phyloP scores from a whole-genome alignment of 2,113 vertebrate species.

The Oxygymnocypris stewartii region DNA sequence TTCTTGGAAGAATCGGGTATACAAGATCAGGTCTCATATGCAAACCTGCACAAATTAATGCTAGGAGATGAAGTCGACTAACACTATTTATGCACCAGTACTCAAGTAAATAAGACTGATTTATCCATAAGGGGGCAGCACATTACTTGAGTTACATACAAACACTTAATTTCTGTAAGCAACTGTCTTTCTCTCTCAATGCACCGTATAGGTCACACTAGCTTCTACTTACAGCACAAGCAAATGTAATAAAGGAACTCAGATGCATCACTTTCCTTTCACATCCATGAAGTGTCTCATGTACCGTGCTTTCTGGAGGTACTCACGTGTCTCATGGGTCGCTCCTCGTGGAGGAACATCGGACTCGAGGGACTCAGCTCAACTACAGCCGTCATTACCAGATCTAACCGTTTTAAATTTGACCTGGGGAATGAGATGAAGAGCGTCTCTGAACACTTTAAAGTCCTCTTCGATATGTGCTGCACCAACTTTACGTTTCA shows the following conservation, averaged over 20 bases:
- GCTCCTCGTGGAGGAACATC: slow-evolving; percentile 72
- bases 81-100: background rate
- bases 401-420: slow-evolving; percentile 70
- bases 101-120: background rate
- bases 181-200: background rate
- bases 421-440: slow-evolving; percentile 59
- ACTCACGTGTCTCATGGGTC: slow-evolving; percentile 71
- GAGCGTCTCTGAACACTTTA: background rate
- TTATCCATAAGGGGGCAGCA: slow-evolving; percentile 46
- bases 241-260: background rate
- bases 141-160: background rate
- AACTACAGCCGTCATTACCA: slow-evolving; percentile 67
- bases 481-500: background rate
- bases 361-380: slow-evolving; percentile 63
- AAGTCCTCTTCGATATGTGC: background rate
- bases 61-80: background rate
- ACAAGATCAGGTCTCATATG: background rate
- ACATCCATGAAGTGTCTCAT: background rate
- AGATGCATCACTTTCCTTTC: background rate
- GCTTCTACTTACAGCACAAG: background rate
- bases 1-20: background rate
- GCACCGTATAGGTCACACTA: background rate
- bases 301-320: background rate
- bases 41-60: background rate
- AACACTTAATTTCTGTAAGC: background rate